Percentiles rank a stretch among this genome's conserved stretches.
phyloP scores from a whole-genome alignment of 1,140 invertebrate species.

The Chrysopa pallens region DNA sequence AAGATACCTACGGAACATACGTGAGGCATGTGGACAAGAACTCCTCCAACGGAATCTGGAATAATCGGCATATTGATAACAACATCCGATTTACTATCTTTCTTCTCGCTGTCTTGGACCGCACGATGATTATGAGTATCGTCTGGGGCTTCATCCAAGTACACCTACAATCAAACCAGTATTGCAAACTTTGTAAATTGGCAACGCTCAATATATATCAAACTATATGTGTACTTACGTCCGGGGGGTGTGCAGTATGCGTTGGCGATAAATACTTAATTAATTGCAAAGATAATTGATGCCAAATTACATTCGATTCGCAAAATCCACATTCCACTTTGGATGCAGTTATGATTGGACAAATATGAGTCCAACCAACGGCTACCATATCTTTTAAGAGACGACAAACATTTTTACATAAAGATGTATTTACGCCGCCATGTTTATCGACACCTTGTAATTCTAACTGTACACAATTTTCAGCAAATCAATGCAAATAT shows the following conservation, averaged over 20 bases:
- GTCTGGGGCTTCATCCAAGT: slow-evolving; percentile 35
- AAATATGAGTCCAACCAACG: slow-evolving; percentile 51
- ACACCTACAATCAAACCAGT: slow-evolving; percentile 1
- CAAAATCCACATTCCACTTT: slow-evolving; percentile 70
- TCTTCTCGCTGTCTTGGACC: slow-evolving; percentile 43
- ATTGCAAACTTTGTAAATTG: too few species aligned
- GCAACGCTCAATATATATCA: too few species aligned
- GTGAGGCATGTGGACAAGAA: slow-evolving; percentile 77
- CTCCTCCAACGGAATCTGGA: slow-evolving; percentile 60
- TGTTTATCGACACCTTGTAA: slow-evolving; percentile 79
- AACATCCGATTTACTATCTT: slow-evolving; percentile 41
- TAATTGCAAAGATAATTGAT: slow-evolving; percentile 69
- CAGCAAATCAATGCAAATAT: background rate
- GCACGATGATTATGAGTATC: slow-evolving; percentile 38
- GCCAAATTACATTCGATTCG: slow-evolving; percentile 83
- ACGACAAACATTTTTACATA: slow-evolving; percentile 56
- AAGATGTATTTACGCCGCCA: slow-evolving; percentile 54
- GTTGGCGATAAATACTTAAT: slow-evolving; percentile 62
- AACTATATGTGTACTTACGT: slow-evolving; percentile 34
- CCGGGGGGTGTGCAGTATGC: slow-evolving; percentile 52
- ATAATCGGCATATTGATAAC: slow-evolving; percentile 37
- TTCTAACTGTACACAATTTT: slow-evolving; percentile 48
- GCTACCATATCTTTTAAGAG: slow-evolving; percentile 70
- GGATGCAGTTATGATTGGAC: slow-evolving; percentile 39
- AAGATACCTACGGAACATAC: slow-evolving; percentile 41